Evolutionary conservation across 2,888 invertebrate genomes (phyloP), one percentile per base, ranked within the genome.

Genomic region (Thyatira batis): DNA sequence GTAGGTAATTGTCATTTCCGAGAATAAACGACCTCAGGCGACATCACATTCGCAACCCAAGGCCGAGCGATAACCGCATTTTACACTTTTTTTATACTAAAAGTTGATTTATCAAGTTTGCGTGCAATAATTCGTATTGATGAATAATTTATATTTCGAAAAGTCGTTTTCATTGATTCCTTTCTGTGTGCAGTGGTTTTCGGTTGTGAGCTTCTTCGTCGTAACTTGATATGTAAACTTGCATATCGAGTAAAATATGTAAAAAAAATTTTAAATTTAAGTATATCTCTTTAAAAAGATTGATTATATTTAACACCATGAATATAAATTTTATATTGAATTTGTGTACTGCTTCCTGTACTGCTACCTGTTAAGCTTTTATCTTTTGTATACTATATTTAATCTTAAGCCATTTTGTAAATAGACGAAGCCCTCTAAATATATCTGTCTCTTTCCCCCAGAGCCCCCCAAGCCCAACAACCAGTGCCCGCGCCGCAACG

Each of bases 401-500:
- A n/a, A n/a, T n/a, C n/a, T n/a, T n/a, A n/a, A n/a, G n/a, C n/a
- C n/a, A n/a, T n/a, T n/a, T 33, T 28, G 30, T 30, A 30, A 10
- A 11, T 11, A 1, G 4, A 17, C 43, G 1, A 43, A 17, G 13
- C 54, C 50, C 49, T 48, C 50, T 56, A 49, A 30, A 49, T 46
- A 45, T 21, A 8, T 2, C 10, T 49, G 17, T 8, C 48, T 52
- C 57, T 58, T 50, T 45, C 52, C 53, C 52, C 49, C 89, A 97
- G 97, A 97, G 89, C 94, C 95, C 55, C 95, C 98, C 53, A 94
- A 95, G 73, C 89, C 95, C 8, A 95, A 89, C 75, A 87, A 90
- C 45, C 93, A 94, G 62, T 98, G 98, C 80, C 97, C 97, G 20
- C 94, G 98, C 61, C 94, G 95, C 72, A 97, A 97, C 85, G 98